Evolutionary conservation across 2,888 invertebrate species (phyloP).

Genomic region (Formica aserva): DNA sequence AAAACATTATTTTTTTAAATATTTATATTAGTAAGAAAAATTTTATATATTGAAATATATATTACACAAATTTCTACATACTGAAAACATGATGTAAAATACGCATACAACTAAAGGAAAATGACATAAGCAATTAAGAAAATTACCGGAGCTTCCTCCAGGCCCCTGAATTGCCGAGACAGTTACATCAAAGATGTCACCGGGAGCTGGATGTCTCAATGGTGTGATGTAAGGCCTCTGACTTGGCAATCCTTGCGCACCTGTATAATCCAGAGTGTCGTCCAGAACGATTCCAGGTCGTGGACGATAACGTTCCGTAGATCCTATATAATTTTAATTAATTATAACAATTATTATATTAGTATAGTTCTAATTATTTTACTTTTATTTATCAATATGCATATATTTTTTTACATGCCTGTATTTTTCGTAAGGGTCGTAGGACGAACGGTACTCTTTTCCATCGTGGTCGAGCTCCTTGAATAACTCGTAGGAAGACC

Average conservation of each 20-base stretch:
- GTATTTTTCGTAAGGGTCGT: constrained; percentile 77
- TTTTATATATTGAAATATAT: not conserved
- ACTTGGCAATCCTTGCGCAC: constrained; percentile 84
- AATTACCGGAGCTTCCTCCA: constrained; percentile 86
- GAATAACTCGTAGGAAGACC: constrained; percentile 81
- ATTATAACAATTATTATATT: not conserved
- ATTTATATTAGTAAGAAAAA: not conserved
- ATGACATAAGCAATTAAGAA: not conserved
- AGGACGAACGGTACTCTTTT: constrained; percentile 62
- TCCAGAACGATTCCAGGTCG: constrained; percentile 95
- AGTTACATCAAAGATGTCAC: constrained; percentile 95
- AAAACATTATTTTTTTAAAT: not conserved
- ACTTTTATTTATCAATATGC: not conserved
- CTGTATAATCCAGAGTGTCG: constrained; percentile 87
- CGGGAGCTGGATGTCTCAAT: constrained; percentile 86
- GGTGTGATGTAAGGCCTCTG: constrained; percentile 86
- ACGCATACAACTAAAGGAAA: not conserved
- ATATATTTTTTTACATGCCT: constrained; percentile 65
- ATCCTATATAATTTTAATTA: constrained; percentile 56
- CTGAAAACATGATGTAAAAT: not conserved
- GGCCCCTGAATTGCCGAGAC: constrained; percentile 95
- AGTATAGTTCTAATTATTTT: not conserved
- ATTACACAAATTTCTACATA: not conserved
- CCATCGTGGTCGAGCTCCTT: constrained; percentile 60
- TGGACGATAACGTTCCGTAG: constrained; percentile 88